phyloP scores from a whole-genome alignment of 1,140 invertebrate species.

The Eueides isabella region DNA sequence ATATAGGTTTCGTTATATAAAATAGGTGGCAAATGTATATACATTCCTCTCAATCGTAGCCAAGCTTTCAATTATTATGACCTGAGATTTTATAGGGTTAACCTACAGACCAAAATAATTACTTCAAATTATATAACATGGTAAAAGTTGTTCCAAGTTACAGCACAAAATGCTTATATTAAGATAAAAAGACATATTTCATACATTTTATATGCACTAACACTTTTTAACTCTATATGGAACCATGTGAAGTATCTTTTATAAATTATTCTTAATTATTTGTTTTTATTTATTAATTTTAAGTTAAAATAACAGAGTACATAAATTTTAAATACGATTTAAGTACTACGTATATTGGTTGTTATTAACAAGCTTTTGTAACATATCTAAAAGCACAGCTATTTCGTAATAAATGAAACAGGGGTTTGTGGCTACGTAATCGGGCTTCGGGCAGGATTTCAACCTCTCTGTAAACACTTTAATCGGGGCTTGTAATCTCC shows the following conservation, averaged over 20 bases:
- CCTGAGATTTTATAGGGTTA: too few species aligned
- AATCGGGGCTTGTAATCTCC: conserved; percentile 19
- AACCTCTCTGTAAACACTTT: conserved; percentile 25
- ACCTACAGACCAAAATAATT: too few species aligned
- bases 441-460: conserved; percentile 21
- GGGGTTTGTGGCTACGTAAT: conserved; percentile 25
- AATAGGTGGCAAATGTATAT: too few species aligned
- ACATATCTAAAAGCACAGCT: conserved; percentile 15
- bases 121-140: too few species aligned
- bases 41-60: too few species aligned
- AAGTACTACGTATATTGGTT: neutral
- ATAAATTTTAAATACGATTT: neutral
- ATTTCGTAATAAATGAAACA: conserved; percentile 26
- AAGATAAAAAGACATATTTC: neutral
- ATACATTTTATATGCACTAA: too few species aligned
- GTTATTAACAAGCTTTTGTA: neutral
- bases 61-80: too few species aligned
- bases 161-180: neutral
- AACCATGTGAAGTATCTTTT: too few species aligned
- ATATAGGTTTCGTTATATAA: too few species aligned
- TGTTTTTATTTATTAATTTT: neutral
- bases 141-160: conserved; percentile 9
- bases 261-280: too few species aligned
- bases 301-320: neutral
- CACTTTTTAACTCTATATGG: too few species aligned